Base-by-base conservation (phyloP, 2,888 invertebrate species). In the Netelia virgata region DNA sequence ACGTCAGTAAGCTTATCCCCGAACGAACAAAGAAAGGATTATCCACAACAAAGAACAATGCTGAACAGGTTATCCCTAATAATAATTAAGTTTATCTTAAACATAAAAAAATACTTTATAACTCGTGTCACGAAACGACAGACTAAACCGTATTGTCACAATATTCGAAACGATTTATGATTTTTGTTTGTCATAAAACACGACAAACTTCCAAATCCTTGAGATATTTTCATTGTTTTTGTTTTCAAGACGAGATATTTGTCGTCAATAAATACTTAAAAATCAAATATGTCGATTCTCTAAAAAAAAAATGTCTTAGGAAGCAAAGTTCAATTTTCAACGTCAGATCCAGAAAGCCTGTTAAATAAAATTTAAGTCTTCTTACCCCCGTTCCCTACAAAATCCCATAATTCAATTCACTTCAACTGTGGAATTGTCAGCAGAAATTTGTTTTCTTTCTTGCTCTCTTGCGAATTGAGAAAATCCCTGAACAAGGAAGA, bases 391-490 rank as follows among this genome's bases (percentile, higher is more conserved):
- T 55, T 18, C n/a, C 36, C 36, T 14, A 36, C 1, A 70, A 70
- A 36, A 28, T 53, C 18, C 28, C 69, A 18, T 41, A 55, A 55
- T 70, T 36, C 55, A 50, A 55, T 70, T 55, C 53, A 55, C 36
- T 28, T 16, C 43, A 68, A 68, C 47, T 20, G 43, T 0, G n/a
- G 20, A n/a, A 23, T 50, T 47, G 23, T 66, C 66, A 69, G 53
- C 16, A 23, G 1, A 11, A n/a, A 47, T 55, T 55, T 55, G 11
- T 11, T 11, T 41, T 64, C n/a, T 20, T 64, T 18, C 11, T 14
- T 36, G 11, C 53, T 50, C n/a, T 18, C 59, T 73, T 50, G 74
- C 16, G 16, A 75, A 53, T 64, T 3, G n/a, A 75, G 36, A 47
- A 64, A 55, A 75, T 41, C 36, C 53, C n/a, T 41, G 53, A 14